These are phyloP conservation scores for Leptocoma aspasia DNA, from an alignment of 2,113 vertebrate species.

Conservation along the genomic window DNA sequence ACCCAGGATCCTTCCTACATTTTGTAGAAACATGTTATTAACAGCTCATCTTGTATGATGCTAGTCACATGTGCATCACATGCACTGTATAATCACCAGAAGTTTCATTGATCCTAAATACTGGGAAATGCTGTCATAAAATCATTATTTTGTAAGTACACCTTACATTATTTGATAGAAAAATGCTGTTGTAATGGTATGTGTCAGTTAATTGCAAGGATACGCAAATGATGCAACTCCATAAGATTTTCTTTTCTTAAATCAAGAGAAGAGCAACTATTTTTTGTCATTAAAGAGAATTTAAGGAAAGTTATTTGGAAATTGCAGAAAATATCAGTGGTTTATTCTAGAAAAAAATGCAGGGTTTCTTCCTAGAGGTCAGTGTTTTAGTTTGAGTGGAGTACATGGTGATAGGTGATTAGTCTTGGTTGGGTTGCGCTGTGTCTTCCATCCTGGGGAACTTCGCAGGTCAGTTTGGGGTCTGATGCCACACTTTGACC, in stretches of 20 bases:
- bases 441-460: not conserved
- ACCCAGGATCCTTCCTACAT: not conserved
- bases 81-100: rapidly evolving
- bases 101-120: not conserved
- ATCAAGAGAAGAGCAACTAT: not conserved
- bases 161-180: not conserved
- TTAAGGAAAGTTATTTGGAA: not conserved
- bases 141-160: not conserved
- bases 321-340: not conserved
- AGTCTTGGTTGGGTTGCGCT: rapidly evolving
- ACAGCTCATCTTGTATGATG: not conserved
- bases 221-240: not conserved
- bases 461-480: rapidly evolving
- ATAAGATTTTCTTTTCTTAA: not conserved
- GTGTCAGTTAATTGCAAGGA: not conserved
- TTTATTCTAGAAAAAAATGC: not conserved
- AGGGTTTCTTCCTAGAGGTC: not conserved
- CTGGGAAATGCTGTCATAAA: not conserved
- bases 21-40: not conserved
- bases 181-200: not conserved
- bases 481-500: not conserved
- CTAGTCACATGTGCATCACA: not conserved
- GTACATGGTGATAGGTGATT: not conserved
- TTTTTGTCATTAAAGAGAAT: not conserved
- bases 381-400: not conserved